Conservation (phyloP, 2,888 invertebrate species). For the Thereva nobilitata region DNA sequence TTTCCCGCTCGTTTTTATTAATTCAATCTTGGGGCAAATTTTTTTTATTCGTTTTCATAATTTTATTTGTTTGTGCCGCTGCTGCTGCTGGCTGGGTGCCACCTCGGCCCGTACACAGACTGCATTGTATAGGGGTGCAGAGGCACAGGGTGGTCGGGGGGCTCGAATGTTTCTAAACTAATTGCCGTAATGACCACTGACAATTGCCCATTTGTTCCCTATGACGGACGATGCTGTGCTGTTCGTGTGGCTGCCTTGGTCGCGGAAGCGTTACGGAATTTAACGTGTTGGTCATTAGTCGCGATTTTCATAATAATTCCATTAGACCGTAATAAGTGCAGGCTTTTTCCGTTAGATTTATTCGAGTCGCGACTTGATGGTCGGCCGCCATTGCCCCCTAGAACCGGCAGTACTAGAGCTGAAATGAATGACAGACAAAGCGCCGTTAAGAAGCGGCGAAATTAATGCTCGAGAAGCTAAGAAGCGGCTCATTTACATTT, state of each 20-base stretch:
- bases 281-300: constrained; percentile 44
- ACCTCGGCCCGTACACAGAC: neutral
- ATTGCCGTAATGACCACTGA: constrained; percentile 36
- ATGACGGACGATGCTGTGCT: constrained; percentile 24
- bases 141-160: neutral
- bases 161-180: constrained; percentile 16
- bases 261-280: constrained; percentile 35
- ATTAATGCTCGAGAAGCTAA: constrained; percentile 26
- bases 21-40: constrained; percentile 19
- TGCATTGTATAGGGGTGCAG: neutral
- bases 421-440: constrained; percentile 11
- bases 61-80: neutral
- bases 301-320: constrained; percentile 41
- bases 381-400: neutral
- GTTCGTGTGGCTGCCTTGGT: constrained; percentile 18
- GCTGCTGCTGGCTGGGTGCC: constrained; percentile 16
- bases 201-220: constrained; percentile 35
- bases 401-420: neutral
- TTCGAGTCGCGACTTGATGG: constrained; percentile 14
- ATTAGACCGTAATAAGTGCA: constrained; percentile 23
- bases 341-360: constrained; percentile 36
- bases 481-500: constrained; percentile 25
- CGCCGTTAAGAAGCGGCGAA: constrained; percentile 11
- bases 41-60: constrained; percentile 6
- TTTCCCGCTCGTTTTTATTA: constrained; percentile 28